Evolutionary conservation across 2,888 invertebrate species (phyloP).

Genomic region (Microctonus hyperodae): DNA sequence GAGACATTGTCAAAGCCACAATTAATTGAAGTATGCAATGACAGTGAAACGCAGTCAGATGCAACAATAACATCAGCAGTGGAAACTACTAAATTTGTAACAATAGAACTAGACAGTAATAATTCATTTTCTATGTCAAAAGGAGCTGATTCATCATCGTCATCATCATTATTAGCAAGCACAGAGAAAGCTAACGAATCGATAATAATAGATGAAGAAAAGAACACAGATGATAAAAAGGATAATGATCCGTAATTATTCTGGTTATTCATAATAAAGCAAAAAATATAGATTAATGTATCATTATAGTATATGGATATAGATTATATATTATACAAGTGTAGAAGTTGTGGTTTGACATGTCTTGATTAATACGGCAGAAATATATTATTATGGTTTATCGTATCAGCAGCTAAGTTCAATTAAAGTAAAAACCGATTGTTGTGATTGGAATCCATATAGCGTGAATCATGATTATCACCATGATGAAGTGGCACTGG

Average conservation of each 20-base stretch:
- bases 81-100: no score
- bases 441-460: conserved; percentile 37
- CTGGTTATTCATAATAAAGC: background rate
- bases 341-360: background rate
- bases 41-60: no score
- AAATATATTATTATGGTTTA: background rate
- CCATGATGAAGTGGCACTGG: conserved; percentile 33
- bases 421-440: conserved; percentile 23
- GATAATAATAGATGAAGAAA: background rate
- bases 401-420: background rate
- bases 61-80: no score
- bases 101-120: no score
- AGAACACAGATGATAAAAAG: background rate
- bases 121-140: no score
- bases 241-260: background rate
- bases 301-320: background rate
- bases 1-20: background rate
- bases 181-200: background rate
- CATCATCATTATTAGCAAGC: background rate
- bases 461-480: conserved; percentile 24
- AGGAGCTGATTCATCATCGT: background rate
- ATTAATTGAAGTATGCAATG: no score
- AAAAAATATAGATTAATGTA: background rate
- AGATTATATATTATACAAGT: background rate
- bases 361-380: background rate